phyloP scores from a whole-genome alignment of 2,797 vertebrate genomes.

The Argya squamiceps region DNA sequence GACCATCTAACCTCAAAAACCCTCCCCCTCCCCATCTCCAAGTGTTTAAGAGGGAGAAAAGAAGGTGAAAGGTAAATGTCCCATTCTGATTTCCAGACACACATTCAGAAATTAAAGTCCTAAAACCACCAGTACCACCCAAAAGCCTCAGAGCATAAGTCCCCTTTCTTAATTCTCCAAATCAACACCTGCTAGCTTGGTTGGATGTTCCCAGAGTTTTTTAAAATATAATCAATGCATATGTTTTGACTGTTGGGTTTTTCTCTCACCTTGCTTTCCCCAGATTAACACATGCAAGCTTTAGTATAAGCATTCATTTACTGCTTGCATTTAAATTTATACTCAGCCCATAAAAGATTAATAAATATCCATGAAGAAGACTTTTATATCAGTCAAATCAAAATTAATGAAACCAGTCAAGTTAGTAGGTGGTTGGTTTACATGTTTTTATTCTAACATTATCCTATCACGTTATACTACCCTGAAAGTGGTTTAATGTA shows the following conservation, averaged over 20 bases:
- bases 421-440: slow-evolving; percentile 63
- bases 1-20: not conserved
- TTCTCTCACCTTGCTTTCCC: not conserved
- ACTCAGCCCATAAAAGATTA: slow-evolving; percentile 64
- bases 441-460: slow-evolving; percentile 57
- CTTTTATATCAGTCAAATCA: slow-evolving; percentile 64
- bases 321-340: slow-evolving; percentile 57
- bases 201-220: not conserved
- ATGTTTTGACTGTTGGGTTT: not conserved
- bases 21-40: not conserved
- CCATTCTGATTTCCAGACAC: not conserved
- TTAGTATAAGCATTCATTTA: slow-evolving; percentile 18
- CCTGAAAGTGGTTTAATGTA: slow-evolving; percentile 48
- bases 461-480: slow-evolving; percentile 41
- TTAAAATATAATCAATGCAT: not conserved
- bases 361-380: slow-evolving; percentile 56
- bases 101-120: not conserved
- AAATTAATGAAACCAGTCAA: slow-evolving; percentile 70
- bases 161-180: not conserved
- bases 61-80: not conserved
- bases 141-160: not conserved
- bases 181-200: not conserved
- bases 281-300: not conserved
- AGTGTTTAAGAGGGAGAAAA: not conserved
- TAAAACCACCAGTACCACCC: not conserved